Conservation (phyloP, 2,797 vertebrate genomes). For the Alfaro cultratus region DNA sequence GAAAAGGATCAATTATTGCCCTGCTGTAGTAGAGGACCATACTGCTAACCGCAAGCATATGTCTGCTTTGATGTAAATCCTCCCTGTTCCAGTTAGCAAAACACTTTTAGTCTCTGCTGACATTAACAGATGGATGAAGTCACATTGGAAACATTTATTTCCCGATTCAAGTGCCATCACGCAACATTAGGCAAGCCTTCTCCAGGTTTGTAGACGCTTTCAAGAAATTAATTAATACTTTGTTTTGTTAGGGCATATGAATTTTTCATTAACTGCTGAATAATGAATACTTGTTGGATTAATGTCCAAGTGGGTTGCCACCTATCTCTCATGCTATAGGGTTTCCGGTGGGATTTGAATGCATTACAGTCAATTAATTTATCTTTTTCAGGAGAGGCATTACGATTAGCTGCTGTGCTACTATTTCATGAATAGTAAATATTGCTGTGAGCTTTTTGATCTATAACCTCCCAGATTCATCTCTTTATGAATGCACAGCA, state of each 20-base stretch:
- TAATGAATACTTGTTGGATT: conserved; percentile 82
- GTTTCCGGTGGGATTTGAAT: conserved; percentile 72
- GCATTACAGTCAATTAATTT: conserved; percentile 76
- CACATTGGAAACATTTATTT: conserved; percentile 60
- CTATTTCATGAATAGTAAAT: conserved; percentile 65
- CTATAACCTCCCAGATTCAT: conserved; percentile 50
- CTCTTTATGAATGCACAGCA: conserved; percentile 48
- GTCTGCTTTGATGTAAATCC: conserved; percentile 50
- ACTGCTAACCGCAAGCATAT: conserved; percentile 35
- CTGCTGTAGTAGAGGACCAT: conserved; percentile 26
- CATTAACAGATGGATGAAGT: conserved; percentile 61
- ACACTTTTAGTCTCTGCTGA: conserved; percentile 46
- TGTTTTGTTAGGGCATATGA: conserved; percentile 79
- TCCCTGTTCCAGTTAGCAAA: conserved; percentile 56
- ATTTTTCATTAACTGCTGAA: conserved; percentile 81
- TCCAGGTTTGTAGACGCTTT: conserved; percentile 72
- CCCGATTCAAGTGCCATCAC: conserved; percentile 67
- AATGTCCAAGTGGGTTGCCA: conserved; percentile 78
- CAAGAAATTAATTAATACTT: conserved; percentile 81
- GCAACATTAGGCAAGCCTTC: conserved; percentile 73
- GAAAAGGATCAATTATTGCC: conserved; percentile 46
- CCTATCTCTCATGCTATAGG: conserved; percentile 75
- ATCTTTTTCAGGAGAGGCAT: conserved; percentile 72
- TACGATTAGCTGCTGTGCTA: conserved; percentile 66
- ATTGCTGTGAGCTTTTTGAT: conserved; percentile 62